A percentile compares a stretch with the other conserved stretches of the same genome.
Evolutionary conservation across 2,113 vertebrate genomes (phyloP).

Genomic region (Chauna torquata): DNA sequence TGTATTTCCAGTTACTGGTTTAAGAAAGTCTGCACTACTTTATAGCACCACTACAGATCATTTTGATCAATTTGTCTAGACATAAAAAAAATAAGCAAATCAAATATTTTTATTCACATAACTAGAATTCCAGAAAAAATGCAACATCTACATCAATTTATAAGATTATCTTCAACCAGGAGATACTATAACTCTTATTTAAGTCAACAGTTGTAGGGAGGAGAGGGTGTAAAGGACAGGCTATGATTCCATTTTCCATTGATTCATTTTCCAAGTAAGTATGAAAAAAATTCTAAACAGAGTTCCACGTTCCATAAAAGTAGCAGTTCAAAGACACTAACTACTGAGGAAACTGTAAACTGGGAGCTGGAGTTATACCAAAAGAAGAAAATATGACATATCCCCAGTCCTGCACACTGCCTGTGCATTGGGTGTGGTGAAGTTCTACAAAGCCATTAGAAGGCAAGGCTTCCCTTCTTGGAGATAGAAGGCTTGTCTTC

Average conservation of each 20-base stretch:
- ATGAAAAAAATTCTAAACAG: not conserved
- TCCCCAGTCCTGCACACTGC: not conserved
- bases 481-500: not conserved
- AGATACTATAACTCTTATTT: not conserved
- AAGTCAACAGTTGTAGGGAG: not conserved
- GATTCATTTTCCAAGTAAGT: not conserved
- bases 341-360: not conserved
- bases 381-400: accelerated
- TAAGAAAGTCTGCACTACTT: not conserved
- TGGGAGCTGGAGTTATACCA: not conserved
- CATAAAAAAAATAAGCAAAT: not conserved
- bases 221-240: not conserved
- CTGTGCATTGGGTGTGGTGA: not conserved
- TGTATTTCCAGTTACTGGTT: not conserved
- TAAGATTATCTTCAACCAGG: not conserved
- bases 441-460: not conserved
- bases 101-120: not conserved
- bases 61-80: not conserved
- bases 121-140: not conserved
- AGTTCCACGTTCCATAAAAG: not conserved
- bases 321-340: not conserved
- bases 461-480: not conserved
- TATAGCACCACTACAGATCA: not conserved
- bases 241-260: not conserved
- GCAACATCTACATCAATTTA: not conserved